phyloP scores from a whole-genome alignment of 2,888 invertebrate species.

The Phaonia tiefii region DNA sequence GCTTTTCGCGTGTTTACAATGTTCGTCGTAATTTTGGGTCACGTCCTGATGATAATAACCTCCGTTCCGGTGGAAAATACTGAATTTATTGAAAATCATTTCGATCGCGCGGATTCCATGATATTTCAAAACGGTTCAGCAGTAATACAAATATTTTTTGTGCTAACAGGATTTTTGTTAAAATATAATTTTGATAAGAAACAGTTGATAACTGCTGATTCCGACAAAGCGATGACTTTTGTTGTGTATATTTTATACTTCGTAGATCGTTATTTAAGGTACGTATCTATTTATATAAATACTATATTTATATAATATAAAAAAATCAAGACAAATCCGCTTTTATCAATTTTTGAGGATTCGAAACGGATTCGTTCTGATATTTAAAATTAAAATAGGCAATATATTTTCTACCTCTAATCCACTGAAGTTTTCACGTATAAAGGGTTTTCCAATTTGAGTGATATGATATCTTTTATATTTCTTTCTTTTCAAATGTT shows the following conservation, averaged over 20 bases:
- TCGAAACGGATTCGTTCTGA: too few relatives aligned
- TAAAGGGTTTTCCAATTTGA: too few relatives aligned
- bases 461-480: slow-evolving; percentile 13
- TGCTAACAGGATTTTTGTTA: slow-evolving; percentile 82
- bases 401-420: too few relatives aligned
- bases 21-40: slow-evolving; percentile 72
- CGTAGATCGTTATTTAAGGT: slow-evolving; percentile 75
- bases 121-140: slow-evolving; percentile 81
- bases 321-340: neutral
- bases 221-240: slow-evolving; percentile 64
- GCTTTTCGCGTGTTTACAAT: slow-evolving; percentile 73
- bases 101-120: slow-evolving; percentile 69
- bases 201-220: slow-evolving; percentile 64
- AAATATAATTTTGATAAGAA: slow-evolving; percentile 72
- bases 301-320: neutral
- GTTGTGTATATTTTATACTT: slow-evolving; percentile 71
- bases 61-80: slow-evolving; percentile 73
- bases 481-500: too few relatives aligned
- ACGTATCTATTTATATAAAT: slow-evolving; percentile 29
- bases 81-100: slow-evolving; percentile 73
- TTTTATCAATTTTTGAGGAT: neutral
- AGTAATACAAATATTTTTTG: slow-evolving; percentile 83
- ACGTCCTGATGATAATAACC: slow-evolving; percentile 72
- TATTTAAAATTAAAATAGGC: too few relatives aligned
- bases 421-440: too few relatives aligned